A percentile compares a stretch with the other conserved stretches of the same genome.
These are phyloP conservation scores for Sebastes ruberrimus DNA, from an alignment of 2,797 vertebrate species.

Conservation along the genomic window DNA sequence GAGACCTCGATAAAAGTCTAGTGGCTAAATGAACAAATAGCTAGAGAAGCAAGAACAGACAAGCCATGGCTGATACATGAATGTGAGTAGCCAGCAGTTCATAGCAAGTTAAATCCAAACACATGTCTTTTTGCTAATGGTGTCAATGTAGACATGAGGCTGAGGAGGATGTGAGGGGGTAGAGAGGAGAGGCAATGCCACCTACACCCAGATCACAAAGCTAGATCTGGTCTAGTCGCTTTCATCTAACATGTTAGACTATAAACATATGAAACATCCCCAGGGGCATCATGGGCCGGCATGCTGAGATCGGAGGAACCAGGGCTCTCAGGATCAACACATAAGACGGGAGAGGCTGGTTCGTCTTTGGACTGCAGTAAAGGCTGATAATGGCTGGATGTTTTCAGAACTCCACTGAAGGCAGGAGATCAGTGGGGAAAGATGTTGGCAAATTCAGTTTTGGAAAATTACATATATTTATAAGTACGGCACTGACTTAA, in stretches of 20 bases:
- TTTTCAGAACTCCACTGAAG: background rate
- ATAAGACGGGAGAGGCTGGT: background rate
- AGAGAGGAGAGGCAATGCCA: background rate
- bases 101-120: background rate
- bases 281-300: background rate
- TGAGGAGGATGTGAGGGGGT: background rate
- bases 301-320: background rate
- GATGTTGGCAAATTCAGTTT: background rate
- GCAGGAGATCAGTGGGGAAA: background rate
- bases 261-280: slow-evolving; percentile 7
- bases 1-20: background rate
- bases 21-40: slow-evolving; percentile 12
- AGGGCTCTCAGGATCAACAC: background rate
- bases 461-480: background rate
- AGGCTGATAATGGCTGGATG: background rate
- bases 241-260: background rate
- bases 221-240: background rate
- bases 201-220: background rate
- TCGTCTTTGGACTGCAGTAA: slow-evolving; percentile 3
- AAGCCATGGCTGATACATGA: background rate
- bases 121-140: background rate
- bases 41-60: background rate
- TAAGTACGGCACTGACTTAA: background rate
- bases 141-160: background rate
- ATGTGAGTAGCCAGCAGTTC: background rate